Evolutionary conservation across 2,797 vertebrate species (phyloP), one percentile per base, ranked within the genome.

Genomic region (Pipistrellus pygmaeus): DNA sequence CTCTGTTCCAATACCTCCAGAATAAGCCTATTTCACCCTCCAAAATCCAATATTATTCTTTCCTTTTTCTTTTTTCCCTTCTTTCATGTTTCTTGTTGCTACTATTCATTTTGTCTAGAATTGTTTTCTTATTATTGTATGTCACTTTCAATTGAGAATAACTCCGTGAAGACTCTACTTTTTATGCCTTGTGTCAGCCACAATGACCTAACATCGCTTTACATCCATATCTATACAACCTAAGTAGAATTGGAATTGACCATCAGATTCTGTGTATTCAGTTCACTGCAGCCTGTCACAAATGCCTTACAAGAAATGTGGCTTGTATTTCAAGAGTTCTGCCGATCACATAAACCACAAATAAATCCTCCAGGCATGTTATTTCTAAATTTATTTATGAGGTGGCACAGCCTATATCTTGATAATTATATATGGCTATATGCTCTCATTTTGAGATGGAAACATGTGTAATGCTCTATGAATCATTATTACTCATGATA

Each of bases 401-500:
- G 75, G 64, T 85, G 20, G 6, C 27, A 72, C 32, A 77, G 69
- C 60, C 55, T 82, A 23, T 78, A 53, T 87, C 75, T 85, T 71
- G n/a, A 72, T 93, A 75, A 90, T 69, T 92, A 72, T 13, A 87
- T 13, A 25, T 60, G 23, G 30, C 51, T 92, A 51, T 11, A 76
- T 64, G 2, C 17, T 95, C 62, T 93, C 41, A 71, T 94, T 95
- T 93, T 93, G 62, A 96, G 32, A 69, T 64, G 44, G 32, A 95
- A 95, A 41, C 8, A 75, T 60, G 7, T 87, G 53, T 14, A 85
- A 25, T 88, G 48, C 44, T 95, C 60, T 93, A n/a, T 96, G 95
- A 96, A 83, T 94, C 91, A 95, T 89, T 95, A 90, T 92, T 95
- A 92, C 73, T 90, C 86, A 93, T 53, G 69, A 85, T 55, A 53